Percentiles rank a stretch among this genome's conserved stretches.
Conservation (phyloP, 2,888 invertebrate genomes). For the Phengaris arion region DNA sequence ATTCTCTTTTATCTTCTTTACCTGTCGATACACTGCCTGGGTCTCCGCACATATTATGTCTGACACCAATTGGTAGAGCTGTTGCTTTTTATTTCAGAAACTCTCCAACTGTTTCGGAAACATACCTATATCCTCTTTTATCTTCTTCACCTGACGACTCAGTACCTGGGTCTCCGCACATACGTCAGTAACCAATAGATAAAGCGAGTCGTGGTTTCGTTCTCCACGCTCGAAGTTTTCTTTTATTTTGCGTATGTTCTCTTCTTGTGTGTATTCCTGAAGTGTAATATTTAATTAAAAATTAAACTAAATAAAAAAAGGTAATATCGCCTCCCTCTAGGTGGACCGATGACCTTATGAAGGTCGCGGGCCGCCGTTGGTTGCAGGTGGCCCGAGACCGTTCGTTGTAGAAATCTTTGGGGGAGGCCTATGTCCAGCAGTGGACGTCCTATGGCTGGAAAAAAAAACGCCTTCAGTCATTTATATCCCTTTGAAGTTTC, state of each 20-base stretch:
- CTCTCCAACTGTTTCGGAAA: not conserved
- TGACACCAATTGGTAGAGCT: constrained; percentile 84
- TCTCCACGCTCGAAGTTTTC: constrained; percentile 82
- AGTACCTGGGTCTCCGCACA: constrained; percentile 63
- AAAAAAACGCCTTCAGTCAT: not conserved
- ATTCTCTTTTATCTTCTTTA: constrained; percentile 45
- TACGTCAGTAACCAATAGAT: constrained; percentile 83
- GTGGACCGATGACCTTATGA: too few relatives aligned
- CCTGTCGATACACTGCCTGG: constrained; percentile 47
- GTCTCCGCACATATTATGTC: constrained; percentile 69
- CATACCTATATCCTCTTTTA: constrained; percentile 51
- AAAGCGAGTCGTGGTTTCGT: constrained; percentile 87
- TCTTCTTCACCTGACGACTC: constrained; percentile 41
- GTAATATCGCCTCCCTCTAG: too few relatives aligned
- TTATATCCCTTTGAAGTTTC: not conserved
- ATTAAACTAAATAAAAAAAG: too few relatives aligned
- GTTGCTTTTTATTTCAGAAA: not conserved
- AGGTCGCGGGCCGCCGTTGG: too few relatives aligned
- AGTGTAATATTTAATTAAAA: constrained; percentile 29
- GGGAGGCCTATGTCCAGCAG: too few relatives aligned
- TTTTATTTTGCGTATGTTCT: constrained; percentile 75
- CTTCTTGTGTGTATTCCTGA: constrained; percentile 74
- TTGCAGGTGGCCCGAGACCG: too few relatives aligned
- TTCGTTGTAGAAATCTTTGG: too few relatives aligned
- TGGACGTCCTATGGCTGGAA: too few relatives aligned